These are phyloP conservation scores for Drosophila neotestacea DNA, from an alignment of 2,888 invertebrate genomes.

Conservation along the genomic window DNA sequence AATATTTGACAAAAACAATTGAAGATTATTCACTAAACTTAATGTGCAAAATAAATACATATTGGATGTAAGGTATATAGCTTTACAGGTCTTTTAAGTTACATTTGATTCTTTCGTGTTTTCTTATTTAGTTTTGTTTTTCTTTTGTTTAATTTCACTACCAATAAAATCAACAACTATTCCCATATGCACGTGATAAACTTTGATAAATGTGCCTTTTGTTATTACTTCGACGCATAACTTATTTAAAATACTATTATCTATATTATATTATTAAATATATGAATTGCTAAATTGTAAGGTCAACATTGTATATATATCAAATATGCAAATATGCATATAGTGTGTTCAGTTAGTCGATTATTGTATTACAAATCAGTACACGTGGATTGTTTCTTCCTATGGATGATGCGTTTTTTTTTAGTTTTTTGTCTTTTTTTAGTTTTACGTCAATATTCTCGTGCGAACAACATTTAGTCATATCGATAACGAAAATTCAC, in stretches of 20 bases:
- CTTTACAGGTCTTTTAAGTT: conserved; percentile 75
- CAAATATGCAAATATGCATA: conserved; percentile 47
- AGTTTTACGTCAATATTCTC: conserved; percentile 10
- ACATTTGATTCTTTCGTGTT: conserved; percentile 51
- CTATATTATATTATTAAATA: conserved; percentile 44
- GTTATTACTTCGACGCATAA: conserved; percentile 54
- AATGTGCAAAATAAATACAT: conserved; percentile 71
- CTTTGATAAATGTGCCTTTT: conserved; percentile 64
- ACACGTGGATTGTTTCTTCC: conserved; percentile 62
- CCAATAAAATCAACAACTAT: conserved; percentile 77
- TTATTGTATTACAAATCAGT: conserved; percentile 62
- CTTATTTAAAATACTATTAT: conserved; percentile 66
- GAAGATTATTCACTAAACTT: conserved; percentile 65
- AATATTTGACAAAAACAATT: conserved; percentile 53
- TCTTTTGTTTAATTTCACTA: conserved; percentile 47
- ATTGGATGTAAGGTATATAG: conserved; percentile 56
- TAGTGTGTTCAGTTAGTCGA: conserved; percentile 47
- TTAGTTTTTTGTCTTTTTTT: background rate
- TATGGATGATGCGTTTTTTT: conserved; percentile 39
- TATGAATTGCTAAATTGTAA: conserved; percentile 60
- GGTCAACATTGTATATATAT: conserved; percentile 69
- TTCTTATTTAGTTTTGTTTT: conserved; percentile 28
- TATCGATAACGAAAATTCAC: conserved; percentile 50
- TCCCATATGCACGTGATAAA: conserved; percentile 63
- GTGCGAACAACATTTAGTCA: conserved; percentile 43